Evolutionary conservation across 1,140 invertebrate species (phyloP).

Genomic region (Delia radicum): DNA sequence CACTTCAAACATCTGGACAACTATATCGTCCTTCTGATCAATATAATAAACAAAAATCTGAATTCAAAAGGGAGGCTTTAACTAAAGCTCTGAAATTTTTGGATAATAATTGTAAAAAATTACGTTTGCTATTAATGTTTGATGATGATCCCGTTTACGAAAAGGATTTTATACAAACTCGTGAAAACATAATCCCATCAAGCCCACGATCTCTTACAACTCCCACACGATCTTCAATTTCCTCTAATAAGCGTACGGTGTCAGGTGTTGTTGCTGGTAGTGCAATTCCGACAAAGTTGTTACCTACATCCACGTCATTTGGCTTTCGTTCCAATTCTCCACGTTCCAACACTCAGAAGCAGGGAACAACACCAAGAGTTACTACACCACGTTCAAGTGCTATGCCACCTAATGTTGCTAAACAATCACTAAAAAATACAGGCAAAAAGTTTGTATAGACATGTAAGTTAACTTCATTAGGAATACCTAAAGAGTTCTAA

Average conservation of each 20-base stretch:
- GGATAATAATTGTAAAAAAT: conserved; percentile 5
- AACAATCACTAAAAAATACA: too few relatives aligned
- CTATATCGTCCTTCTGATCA: conserved; percentile 6
- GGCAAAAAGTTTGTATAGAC: too few relatives aligned
- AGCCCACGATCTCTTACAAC: too few relatives aligned
- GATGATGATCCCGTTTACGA: conserved; percentile 14
- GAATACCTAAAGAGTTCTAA: too few relatives aligned
- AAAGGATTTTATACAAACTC: too few relatives aligned
- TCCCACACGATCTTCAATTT: too few relatives aligned
- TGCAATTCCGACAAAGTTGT: too few relatives aligned
- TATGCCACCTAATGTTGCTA: not conserved
- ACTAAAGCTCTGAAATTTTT: conserved; percentile 14
- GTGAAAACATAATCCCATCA: too few relatives aligned
- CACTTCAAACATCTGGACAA: not conserved
- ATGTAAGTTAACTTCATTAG: too few relatives aligned
- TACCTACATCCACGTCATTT: too few relatives aligned
- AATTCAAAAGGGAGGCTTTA: conserved; percentile 12
- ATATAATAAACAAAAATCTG: not conserved
- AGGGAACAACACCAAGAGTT: not conserved
- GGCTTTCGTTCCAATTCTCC: not conserved
- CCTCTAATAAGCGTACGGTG: too few relatives aligned
- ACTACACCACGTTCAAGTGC: not conserved
- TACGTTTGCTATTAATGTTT: conserved; percentile 15
- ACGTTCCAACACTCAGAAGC: not conserved
- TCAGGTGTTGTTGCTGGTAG: too few relatives aligned